Conservation (phyloP, 2,888 invertebrate genomes). For the Acrobasis consociella region DNA sequence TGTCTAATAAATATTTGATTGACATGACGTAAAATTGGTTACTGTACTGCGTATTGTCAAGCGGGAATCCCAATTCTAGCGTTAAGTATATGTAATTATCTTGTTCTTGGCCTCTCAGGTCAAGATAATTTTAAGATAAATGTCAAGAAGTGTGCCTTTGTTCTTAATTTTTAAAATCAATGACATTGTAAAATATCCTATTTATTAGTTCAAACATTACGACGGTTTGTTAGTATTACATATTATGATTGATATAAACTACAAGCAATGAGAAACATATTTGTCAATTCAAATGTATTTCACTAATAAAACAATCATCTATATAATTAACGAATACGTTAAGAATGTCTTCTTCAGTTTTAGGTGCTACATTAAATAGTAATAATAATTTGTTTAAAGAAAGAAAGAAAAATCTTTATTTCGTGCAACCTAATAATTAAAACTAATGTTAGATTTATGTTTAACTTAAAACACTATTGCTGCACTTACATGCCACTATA, state of each 20-base stretch:
- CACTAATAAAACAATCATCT: neutral
- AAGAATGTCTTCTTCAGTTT: no score
- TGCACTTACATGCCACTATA: neutral
- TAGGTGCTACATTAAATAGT: no score
- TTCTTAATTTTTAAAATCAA: neutral
- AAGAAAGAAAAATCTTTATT: no score
- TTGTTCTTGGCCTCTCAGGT: constrained; percentile 13
- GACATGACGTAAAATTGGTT: no score
- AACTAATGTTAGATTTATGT: no score
- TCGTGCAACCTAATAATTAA: no score
- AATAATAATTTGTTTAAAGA: no score
- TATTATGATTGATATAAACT: no score
- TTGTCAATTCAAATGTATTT: no score
- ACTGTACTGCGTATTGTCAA: constrained; percentile 13
- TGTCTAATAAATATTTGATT: neutral
- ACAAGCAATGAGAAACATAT: no score
- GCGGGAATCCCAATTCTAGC: constrained; percentile 20
- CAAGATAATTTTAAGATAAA: constrained; percentile 10
- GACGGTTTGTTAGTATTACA: no score
- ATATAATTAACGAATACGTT: neutral
- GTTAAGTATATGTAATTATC: neutral
- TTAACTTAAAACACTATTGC: no score
- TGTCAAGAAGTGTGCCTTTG: neutral
- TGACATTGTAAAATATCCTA: neutral
- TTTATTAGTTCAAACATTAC: neutral